phyloP scores from a whole-genome alignment of 2,113 vertebrate species.

The Malurus elegans region DNA sequence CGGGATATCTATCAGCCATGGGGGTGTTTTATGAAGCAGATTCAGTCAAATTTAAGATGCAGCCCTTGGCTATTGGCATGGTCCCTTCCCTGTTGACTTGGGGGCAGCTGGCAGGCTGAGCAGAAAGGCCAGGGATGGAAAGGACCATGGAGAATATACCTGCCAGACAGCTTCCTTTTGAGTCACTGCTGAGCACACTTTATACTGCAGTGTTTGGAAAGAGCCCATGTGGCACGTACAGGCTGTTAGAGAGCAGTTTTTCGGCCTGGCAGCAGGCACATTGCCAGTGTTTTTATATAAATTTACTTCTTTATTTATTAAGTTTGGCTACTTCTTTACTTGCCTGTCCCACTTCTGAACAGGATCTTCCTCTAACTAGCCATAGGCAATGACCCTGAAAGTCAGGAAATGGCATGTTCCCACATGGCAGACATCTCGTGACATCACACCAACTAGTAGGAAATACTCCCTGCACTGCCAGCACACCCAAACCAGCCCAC shows the following conservation, averaged over 20 bases:
- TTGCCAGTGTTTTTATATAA: neutral
- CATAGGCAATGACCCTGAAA: neutral
- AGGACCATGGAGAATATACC: neutral
- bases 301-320: neutral
- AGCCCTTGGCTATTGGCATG: neutral
- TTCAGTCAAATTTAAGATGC: neutral
- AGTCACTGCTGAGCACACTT: neutral
- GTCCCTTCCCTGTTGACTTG: rapidly evolving
- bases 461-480: neutral
- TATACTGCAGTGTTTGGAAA: neutral
- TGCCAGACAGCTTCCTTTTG: neutral
- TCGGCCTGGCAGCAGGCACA: neutral
- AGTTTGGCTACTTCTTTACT: neutral
- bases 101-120: neutral
- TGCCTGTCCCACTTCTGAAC: neutral
- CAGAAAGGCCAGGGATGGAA: neutral
- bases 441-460: neutral
- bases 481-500: neutral
- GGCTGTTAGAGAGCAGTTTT: neutral
- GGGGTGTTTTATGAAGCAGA: neutral
- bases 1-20: neutral
- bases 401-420: neutral
- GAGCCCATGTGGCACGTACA: neutral
- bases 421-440: neutral
- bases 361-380: neutral